These are phyloP conservation scores for Athetis lepigone DNA, from an alignment of 2,888 invertebrate genomes.

Conservation along the genomic window DNA sequence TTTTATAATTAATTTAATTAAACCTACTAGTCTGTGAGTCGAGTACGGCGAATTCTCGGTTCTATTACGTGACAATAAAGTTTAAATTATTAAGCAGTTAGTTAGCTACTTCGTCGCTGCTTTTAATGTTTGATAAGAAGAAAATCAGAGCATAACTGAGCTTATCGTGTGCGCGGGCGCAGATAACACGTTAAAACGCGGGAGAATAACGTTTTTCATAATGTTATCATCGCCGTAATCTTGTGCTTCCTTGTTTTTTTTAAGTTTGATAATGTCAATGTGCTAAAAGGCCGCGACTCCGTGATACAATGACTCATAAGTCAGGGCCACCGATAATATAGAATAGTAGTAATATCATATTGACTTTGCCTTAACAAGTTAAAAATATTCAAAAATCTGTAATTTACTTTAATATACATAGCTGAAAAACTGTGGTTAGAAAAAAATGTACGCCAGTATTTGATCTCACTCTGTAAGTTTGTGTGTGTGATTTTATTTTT, in stretches of 20 bases:
- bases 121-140: constrained; percentile 46
- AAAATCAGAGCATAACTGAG: constrained; percentile 54
- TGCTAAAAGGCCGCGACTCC: constrained; percentile 33
- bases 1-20: constrained; percentile 53
- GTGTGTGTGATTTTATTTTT: too few species aligned
- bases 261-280: constrained; percentile 21
- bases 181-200: constrained; percentile 54
- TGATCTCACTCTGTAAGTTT: too few species aligned
- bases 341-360: constrained; percentile 18
- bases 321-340: constrained; percentile 13
- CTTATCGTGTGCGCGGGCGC: constrained; percentile 46
- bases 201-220: constrained; percentile 42
- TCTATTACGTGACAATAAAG: constrained; percentile 33
- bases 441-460: too few species aligned
- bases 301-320: constrained; percentile 19
- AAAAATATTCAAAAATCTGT: too few species aligned
- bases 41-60: constrained; percentile 11
- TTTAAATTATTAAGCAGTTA: constrained; percentile 25
- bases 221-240: constrained; percentile 44
- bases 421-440: too few species aligned
- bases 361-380: neutral
- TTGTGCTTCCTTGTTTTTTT: constrained; percentile 44
- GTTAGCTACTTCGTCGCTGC: constrained; percentile 11
- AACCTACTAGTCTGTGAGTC: constrained; percentile 9
- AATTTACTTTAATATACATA: too few species aligned